Evolutionary conservation across 2,797 vertebrate species (phyloP).

Genomic region (Parauchenoglanis ngamensis): DNA sequence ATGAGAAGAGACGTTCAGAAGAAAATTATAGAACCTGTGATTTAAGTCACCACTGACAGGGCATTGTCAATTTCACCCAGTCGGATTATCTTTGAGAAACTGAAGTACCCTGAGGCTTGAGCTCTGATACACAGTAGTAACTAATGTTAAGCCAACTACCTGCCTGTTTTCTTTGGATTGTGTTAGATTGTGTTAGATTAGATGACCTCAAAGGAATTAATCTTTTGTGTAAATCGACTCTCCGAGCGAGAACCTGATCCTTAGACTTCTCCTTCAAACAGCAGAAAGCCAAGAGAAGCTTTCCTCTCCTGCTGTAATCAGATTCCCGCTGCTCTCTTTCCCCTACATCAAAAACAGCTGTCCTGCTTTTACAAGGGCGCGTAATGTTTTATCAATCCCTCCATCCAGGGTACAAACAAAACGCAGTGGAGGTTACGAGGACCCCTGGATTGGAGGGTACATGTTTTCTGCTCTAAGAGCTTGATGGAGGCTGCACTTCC

Average conservation of each 20-base stretch:
- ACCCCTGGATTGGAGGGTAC: slow-evolving; percentile 45
- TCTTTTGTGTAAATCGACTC: slow-evolving; percentile 34
- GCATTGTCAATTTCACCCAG: slow-evolving; percentile 17
- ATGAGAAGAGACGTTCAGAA: slow-evolving; percentile 3
- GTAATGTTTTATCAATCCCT: slow-evolving; percentile 62
- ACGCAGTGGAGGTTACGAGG: slow-evolving; percentile 53
- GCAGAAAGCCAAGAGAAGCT: slow-evolving; percentile 38
- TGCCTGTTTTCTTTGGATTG: slow-evolving; percentile 36
- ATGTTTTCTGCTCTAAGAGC: slow-evolving; percentile 44
- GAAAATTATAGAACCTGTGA: slow-evolving; percentile 10
- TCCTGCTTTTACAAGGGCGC: slow-evolving; percentile 60
- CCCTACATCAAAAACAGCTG: slow-evolving; percentile 60
- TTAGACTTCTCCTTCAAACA: slow-evolving; percentile 24
- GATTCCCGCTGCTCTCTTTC: slow-evolving; percentile 53
- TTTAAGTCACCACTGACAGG: background rate
- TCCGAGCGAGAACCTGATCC: slow-evolving; percentile 43
- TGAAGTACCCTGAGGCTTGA: slow-evolving; percentile 22
- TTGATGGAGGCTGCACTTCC: slow-evolving; percentile 40
- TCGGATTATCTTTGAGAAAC: slow-evolving; percentile 36
- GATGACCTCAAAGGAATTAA: slow-evolving; percentile 41
- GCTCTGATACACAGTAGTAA: slow-evolving; percentile 33
- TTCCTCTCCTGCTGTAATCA: slow-evolving; percentile 55
- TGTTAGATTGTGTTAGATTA: slow-evolving; percentile 8
- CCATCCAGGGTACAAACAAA: slow-evolving; percentile 54
- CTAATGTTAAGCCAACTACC: slow-evolving; percentile 14